Conservation (phyloP, 2,888 invertebrate genomes). For the Drosophila peninsularis region DNA sequence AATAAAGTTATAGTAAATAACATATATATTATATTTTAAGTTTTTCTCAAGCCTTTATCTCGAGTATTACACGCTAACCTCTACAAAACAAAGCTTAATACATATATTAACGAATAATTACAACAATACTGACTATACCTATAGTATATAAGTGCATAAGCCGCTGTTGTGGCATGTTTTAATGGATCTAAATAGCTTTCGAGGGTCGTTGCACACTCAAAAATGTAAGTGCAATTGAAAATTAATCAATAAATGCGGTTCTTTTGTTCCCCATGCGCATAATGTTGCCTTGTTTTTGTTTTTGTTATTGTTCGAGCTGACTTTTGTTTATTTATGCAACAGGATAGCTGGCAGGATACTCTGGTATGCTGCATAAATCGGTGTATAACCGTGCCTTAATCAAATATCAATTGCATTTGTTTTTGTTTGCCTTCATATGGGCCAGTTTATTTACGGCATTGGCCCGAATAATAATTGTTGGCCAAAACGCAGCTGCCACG, state of each 20-base stretch:
- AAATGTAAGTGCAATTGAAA: slow-evolving; percentile 26
- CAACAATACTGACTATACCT: background rate
- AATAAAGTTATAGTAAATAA: slow-evolving; percentile 11
- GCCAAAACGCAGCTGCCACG: slow-evolving; percentile 37
- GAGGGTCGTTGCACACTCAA: slow-evolving; percentile 15
- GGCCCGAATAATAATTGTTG: slow-evolving; percentile 41
- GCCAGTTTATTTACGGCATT: slow-evolving; percentile 29
- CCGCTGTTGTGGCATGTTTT: slow-evolving; percentile 9
- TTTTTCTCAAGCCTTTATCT: background rate
- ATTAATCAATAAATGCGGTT: slow-evolving; percentile 19
- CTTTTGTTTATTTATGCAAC: slow-evolving; percentile 16
- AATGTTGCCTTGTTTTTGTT: slow-evolving; percentile 8
- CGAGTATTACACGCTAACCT: slow-evolving; percentile 3
- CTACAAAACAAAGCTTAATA: background rate
- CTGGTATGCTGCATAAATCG: background rate
- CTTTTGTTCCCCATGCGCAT: slow-evolving; percentile 42
- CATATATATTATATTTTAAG: background rate
- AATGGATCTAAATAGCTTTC: slow-evolving; percentile 29
- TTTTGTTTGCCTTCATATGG: slow-evolving; percentile 20
- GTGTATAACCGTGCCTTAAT: slow-evolving; percentile 22
- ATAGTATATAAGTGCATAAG: background rate
- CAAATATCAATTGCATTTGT: slow-evolving; percentile 47
- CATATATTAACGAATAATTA: slow-evolving; percentile 7
- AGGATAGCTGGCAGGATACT: slow-evolving; percentile 9
- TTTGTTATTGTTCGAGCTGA: slow-evolving; percentile 6